Evolutionary conservation across 2,888 invertebrate genomes (phyloP), one percentile per base, ranked within the genome.

Genomic region (Sialis fuliginosa): DNA sequence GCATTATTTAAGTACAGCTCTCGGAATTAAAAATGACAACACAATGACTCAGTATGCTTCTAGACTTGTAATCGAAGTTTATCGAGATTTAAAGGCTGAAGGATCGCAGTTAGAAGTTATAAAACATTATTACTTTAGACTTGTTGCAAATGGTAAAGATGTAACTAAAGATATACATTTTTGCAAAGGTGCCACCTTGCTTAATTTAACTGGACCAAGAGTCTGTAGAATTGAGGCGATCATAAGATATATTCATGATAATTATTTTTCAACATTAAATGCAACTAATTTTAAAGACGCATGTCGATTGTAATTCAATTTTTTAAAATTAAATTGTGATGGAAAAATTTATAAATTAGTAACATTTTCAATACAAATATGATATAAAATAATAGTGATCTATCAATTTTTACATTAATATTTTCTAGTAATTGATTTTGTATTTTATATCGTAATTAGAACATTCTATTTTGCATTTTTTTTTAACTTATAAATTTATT

Each of bases 241-340:
- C 50, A 81, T 88, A 7, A 69, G 90, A 51, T 91, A 89, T 63
- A 74, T 91, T 51, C 87, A 89, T 55, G 87, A 87, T 54, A 86
- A 89, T 64, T 90, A 89, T 61, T 88, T 92, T 58, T 67, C 75
- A 9, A 71, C 75, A 46, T 79, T 91, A 55, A 90, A 90, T 61
- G 81, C 81, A n/a, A 86, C 83, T 9, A 90, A 90, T 64, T 89
- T 81, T 59, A 88, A 88, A 62, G 88, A 89, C 57, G 89, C 87
- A 1, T 88, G 88, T 56, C 54, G 47, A 31, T 35, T 47, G 22
- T 46, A 32, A 40, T 42, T 12, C 3, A 22, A 2, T 12, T 22
- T 13, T 22, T 22, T 42, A 8, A 22, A 22, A 22, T 22, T 22
- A 22, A 22, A 22, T 22, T 22, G 22, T 22, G 22, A 22, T 22